A percentile compares a stretch with the other conserved stretches of the same genome.
phyloP scores from a whole-genome alignment of 2,797 vertebrate species.

The Crenichthys baileyi region DNA sequence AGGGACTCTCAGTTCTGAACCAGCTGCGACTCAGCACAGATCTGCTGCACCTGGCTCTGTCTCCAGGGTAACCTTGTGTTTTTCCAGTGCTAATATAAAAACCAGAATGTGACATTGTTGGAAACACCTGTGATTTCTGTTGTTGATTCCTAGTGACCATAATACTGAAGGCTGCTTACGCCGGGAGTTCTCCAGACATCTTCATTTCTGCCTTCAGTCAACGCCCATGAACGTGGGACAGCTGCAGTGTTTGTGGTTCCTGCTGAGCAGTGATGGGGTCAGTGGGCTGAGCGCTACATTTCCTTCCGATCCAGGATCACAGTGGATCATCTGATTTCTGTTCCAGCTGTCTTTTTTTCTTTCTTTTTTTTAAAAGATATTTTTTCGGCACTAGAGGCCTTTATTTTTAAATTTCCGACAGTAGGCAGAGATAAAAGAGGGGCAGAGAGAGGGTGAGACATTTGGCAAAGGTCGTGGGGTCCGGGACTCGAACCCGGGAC shows the following conservation, averaged over 20 bases:
- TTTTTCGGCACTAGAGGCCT: too few relatives aligned
- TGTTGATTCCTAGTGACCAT: conserved; percentile 75
- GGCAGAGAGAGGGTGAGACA: too few relatives aligned
- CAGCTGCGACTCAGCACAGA: conserved; percentile 89
- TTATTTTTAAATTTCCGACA: too few relatives aligned
- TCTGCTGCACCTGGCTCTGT: conserved; percentile 74
- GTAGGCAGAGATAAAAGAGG: too few relatives aligned
- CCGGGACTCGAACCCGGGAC: too few relatives aligned
- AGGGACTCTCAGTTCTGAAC: conserved; percentile 88
- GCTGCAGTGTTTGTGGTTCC: conserved; percentile 87
- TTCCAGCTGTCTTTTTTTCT: neutral
- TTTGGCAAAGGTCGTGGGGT: too few relatives aligned
- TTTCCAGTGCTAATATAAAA: neutral
- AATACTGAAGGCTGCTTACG: conserved; percentile 66
- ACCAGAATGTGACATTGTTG: neutral
- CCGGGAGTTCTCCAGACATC: conserved; percentile 83
- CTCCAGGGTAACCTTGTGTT: conserved; percentile 64
- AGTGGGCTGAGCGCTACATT: conserved; percentile 21
- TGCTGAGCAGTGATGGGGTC: conserved; percentile 86
- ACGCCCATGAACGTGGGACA: conserved; percentile 87
- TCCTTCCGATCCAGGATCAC: too few relatives aligned
- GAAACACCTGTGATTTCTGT: neutral
- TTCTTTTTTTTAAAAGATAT: too few relatives aligned
- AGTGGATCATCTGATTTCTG: too few relatives aligned
- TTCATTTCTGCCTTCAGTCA: conserved; percentile 89